phyloP scores from a whole-genome alignment of 2,888 invertebrate genomes.

The Calliphora vomitoria region DNA sequence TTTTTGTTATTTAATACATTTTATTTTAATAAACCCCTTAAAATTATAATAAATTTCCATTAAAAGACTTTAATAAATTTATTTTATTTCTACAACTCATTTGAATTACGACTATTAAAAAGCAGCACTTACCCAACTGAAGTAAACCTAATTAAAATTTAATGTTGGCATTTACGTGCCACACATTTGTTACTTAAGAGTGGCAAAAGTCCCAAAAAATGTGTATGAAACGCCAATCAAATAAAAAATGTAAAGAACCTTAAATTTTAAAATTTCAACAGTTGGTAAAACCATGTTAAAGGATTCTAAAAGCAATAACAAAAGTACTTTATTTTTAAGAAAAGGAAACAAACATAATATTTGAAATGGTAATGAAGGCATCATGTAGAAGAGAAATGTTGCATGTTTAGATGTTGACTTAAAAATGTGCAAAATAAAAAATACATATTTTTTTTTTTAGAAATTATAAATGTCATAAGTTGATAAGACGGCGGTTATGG shows the following conservation, averaged over 20 bases:
- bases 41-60: conserved; percentile 11
- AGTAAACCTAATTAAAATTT: conserved; percentile 54
- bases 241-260: conserved; percentile 17
- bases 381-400: conserved; percentile 11
- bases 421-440: not conserved
- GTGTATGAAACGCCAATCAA: not conserved
- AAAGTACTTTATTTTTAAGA: not conserved
- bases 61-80: conserved; percentile 3
- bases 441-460: not conserved
- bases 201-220: not conserved
- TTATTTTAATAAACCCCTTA: not conserved
- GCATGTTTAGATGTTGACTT: conserved; percentile 46
- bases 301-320: not conserved
- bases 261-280: conserved; percentile 29
- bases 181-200: conserved; percentile 28
- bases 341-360: not conserved
- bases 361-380: conserved; percentile 21
- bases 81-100: not conserved
- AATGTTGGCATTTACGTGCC: conserved; percentile 53
- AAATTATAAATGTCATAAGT: conserved; percentile 53
- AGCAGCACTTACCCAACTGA: not conserved
- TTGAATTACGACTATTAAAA: not conserved
- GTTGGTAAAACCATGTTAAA: not conserved
- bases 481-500: conserved; percentile 50
- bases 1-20: not conserved